phyloP scores from a whole-genome alignment of 2,113 vertebrate species.

The Coturnix japonica region DNA sequence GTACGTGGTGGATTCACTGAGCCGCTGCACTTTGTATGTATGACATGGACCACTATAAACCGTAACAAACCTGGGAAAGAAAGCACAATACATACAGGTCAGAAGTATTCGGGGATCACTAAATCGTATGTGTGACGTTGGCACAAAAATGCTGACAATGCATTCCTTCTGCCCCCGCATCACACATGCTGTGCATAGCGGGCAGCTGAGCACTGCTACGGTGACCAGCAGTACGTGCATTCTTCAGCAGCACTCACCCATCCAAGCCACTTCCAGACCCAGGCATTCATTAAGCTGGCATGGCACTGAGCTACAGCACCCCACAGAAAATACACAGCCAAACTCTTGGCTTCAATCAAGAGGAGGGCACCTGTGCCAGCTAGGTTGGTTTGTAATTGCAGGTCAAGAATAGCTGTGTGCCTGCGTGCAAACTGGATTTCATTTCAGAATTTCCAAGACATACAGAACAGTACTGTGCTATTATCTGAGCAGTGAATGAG shows the following conservation, averaged over 20 bases:
- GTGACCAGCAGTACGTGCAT: accelerated
- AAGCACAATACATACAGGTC: background rate
- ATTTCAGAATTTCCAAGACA: background rate
- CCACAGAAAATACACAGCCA: background rate
- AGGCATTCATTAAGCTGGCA: background rate
- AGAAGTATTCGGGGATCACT: background rate
- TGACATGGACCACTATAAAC: constrained; percentile 83
- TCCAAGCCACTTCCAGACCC: accelerated
- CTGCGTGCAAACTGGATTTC: accelerated
- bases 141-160: background rate
- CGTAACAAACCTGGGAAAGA: constrained; percentile 75
- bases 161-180: accelerated
- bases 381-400: background rate
- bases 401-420: background rate
- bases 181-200: accelerated
- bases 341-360: background rate
- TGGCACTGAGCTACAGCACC: background rate
- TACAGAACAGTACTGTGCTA: background rate
- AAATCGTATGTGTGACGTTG: accelerated
- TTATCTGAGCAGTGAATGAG: background rate
- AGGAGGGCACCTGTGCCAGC: background rate
- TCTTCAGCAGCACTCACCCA: background rate
- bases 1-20: constrained; percentile 81
- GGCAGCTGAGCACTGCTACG: background rate
- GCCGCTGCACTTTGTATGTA: constrained; percentile 82